A percentile compares a stretch with the other conserved stretches of the same genome.
Conservation (phyloP, 2,113 vertebrate genomes). For the Seriola dumerili region DNA sequence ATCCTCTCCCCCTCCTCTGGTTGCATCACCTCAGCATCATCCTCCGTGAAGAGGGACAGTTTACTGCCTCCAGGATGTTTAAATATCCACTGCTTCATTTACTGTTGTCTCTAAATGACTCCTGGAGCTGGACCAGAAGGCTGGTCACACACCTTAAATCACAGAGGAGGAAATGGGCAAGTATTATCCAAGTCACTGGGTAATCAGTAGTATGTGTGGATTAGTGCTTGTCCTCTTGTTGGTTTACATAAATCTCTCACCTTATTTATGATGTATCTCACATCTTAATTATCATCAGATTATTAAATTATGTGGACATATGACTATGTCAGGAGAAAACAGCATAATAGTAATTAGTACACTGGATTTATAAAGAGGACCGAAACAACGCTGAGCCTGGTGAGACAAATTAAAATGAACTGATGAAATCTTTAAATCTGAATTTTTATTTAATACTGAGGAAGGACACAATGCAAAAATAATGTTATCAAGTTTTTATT, state of each 20-base stretch:
- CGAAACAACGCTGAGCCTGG: not conserved
- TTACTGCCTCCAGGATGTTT: not conserved
- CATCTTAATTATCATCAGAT: not conserved
- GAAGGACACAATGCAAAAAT: conserved; percentile 16
- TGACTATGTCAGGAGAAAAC: not conserved
- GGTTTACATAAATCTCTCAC: not conserved
- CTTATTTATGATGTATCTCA: not conserved
- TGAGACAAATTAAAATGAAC: not conserved
- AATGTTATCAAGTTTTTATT: conserved; percentile 74
- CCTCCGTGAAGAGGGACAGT: not conserved
- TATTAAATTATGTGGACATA: not conserved
- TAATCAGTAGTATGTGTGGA: not conserved
- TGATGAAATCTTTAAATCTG: not conserved
- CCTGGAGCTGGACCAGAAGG: not conserved
- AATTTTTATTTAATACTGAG: not conserved
- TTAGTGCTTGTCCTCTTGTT: no score
- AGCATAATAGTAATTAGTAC: no score
- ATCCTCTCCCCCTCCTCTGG: conserved; percentile 70
- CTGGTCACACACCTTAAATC: not conserved
- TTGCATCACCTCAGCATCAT: conserved; percentile 78
- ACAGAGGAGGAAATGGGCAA: not conserved
- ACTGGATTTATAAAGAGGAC: not conserved
- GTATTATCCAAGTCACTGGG: not conserved
- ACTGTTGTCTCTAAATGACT: not conserved
- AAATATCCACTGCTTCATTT: not conserved